Evolutionary conservation across 2,113 vertebrate species (phyloP).

Genomic region (Dolichotis patagonum): DNA sequence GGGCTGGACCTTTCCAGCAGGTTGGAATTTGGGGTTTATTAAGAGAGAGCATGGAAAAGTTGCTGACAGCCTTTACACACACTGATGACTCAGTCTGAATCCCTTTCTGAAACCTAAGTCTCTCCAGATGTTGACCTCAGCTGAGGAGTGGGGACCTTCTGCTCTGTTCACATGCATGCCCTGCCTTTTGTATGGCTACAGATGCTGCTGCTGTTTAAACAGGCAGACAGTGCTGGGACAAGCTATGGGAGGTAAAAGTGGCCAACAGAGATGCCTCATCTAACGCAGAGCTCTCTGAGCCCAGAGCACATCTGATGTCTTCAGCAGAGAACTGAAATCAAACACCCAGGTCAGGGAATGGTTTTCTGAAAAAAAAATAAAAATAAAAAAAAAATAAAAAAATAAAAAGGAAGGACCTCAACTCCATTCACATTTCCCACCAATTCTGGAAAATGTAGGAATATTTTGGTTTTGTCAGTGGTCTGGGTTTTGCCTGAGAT

Average conservation of each 20-base stretch:
- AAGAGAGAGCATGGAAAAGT: constrained; percentile 54
- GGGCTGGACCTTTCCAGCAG: constrained; percentile 11
- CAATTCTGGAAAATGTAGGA: not conserved
- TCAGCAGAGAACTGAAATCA: not conserved
- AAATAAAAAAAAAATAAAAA: not conserved
- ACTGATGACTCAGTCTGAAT: constrained; percentile 67
- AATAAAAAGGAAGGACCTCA: not conserved
- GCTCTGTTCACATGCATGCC: not conserved
- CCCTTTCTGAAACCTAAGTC: constrained; percentile 64
- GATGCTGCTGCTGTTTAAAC: not conserved
- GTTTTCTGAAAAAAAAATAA: not conserved
- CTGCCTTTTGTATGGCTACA: constrained; percentile 1
- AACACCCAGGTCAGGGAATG: not conserved
- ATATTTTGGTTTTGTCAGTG: not conserved
- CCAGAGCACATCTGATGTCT: not conserved
- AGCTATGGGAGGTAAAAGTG: not conserved
- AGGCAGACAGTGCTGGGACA: not conserved
- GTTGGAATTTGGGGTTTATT: constrained; percentile 39
- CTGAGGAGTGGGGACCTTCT: constrained; percentile 33
- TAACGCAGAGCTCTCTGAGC: not conserved
- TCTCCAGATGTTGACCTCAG: constrained; percentile 72
- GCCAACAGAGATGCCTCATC: not conserved
- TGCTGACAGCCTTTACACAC: constrained; percentile 59
- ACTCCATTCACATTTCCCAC: not conserved
- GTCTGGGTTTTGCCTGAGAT: not conserved